Evolutionary conservation across 2,113 vertebrate genomes (phyloP), one percentile per base, ranked within the genome.

Genomic region (Syngnathus scovelli): DNA sequence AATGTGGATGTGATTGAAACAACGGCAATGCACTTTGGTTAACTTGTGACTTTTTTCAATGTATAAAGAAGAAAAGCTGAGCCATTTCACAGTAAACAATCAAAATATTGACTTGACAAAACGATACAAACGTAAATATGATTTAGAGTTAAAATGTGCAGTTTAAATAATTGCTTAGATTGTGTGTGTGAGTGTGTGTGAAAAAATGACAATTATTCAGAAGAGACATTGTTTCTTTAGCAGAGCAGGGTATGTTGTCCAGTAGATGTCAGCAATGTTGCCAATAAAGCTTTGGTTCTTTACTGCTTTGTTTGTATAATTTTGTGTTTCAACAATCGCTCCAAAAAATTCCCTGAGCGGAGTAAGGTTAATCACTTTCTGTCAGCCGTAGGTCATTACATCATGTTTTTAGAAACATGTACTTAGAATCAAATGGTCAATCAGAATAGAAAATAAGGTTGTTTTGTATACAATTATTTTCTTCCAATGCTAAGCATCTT

Each of bases 241-340:
- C 54, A 27, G 3, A 78, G 73, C 55, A 85, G 66, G 58, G 33
- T 69, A 55, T 1, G 2, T 49, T 21, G 68, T 12, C 85, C 88
- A 88, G 76, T 70, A 88, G 88, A 79, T 86, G 88, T 78, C 86
- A 86, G 77, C 68, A 60, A 81, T 82, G 82, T 39, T 68, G 71
- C 48, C n/a, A 61, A 61, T 23, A 55, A 76, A 69, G 44, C 33
- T 18, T 38, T 27, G 41, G 6, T 3, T 43, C 41, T 54, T 48
- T 19, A 27, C 68, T 46, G 48, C 1, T 69, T 51, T 44, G 43
- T 18, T 41, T 54, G 38, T 41, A 7, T 46, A 61, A 21, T 39
- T 13, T 23, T 65, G 23, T 58, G 4, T 33, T 56, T 58, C 13
- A 16, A 36, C 33, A 59, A 18, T 59, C 19, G 1, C 36, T 61